Evolutionary conservation across 2,113 vertebrate genomes (phyloP), one percentile per base, ranked within the genome.

Genomic region (Alosa alosa): DNA sequence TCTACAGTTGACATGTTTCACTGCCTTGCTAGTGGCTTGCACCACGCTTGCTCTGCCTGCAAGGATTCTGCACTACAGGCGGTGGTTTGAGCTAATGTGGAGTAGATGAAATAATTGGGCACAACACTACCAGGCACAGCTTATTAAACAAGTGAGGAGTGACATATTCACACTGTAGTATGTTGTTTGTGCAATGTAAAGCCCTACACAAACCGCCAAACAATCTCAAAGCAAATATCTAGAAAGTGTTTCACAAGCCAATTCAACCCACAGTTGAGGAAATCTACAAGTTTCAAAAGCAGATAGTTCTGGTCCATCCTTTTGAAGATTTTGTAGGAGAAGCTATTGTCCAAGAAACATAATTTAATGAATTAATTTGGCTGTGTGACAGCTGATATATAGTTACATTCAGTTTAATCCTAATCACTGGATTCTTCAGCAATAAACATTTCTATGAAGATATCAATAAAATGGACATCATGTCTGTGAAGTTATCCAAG

Each of bases 1-100:
- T 81, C 68, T 87, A 89, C 86, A 87, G 86, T 89, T 84, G 88
- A 89, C 84, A 87, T 89, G 72, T 78, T 87, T 86, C 84, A 89
- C 55, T 87, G 84, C 55, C 55, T 83, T 85, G 83, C 86, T 85
- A 85, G 10, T 36, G 55, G 36, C 47, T 45, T 46, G 55, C 55
- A 5, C 83, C 82, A 57, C 9, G 22, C 72, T 39, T 78, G 36
- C 72, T 78, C 31, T 78, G 72, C 72, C 72, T 78, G 72, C 8
- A 36, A 78, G 25, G 72, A 78, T 39, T 36, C 25, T 39, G 36
- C 25, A 3, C 60, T n/a, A 72, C 72, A 78, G 72, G 72, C 31
- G 25, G 72, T 78, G 72, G 72, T 78, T 36, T 78, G 13, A 13
- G 22, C 4, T 22, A 60, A 60, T 78, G 72, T 17, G 39, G 25